Evolutionary conservation across 2,797 vertebrate genomes (phyloP), one percentile per base, ranked within the genome.

Genomic region (Pseudomugil gertrudae): DNA sequence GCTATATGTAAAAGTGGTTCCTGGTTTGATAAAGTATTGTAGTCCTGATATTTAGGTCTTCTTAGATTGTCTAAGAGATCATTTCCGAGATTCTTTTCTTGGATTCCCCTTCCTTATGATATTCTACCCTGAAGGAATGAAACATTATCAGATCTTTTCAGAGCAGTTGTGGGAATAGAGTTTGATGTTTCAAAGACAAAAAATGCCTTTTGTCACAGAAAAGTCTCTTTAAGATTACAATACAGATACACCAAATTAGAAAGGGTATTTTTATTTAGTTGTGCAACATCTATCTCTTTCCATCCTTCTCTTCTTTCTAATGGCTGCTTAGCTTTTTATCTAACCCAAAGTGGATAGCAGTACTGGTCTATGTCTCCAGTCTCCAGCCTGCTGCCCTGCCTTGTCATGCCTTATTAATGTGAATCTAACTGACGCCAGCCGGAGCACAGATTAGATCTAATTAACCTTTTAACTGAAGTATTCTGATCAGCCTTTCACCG

Each of bases 391-490:
- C 71, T 81, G 79, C 76, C 76, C 63, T 78, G 69, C 78, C 83
- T 85, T 84, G 86, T 90, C 89, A 87, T 89, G 72, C 80, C 78
- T 90, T 93, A 90, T 93, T 92, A 90, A 91, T 85, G 83, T 88
- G 74, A 75, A 62, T 64, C 48, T 79, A 66, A 80, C 74, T 74
- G 62, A 55, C 2, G 15, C 36, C 63, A 47, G 47, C 29, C 63
- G 27, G 63, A 50, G 63, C 84, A 86, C 80, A 84, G 88, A 93
- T 91, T 91, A 92, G 83, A 90, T 69, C 72, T 78, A 89, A 92
- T 92, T 93, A 92, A 94, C 91, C 91, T 93, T 93, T 92, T 79
- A 78, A 79, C 76, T 86, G 73, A 81, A 79, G 68, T 80, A 87
- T 75, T 57, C 70, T 60, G 68, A 65, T 71, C 71, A 58, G 72